Conservation (phyloP, 2,113 vertebrate species). For the Tylochromis polylepis region DNA sequence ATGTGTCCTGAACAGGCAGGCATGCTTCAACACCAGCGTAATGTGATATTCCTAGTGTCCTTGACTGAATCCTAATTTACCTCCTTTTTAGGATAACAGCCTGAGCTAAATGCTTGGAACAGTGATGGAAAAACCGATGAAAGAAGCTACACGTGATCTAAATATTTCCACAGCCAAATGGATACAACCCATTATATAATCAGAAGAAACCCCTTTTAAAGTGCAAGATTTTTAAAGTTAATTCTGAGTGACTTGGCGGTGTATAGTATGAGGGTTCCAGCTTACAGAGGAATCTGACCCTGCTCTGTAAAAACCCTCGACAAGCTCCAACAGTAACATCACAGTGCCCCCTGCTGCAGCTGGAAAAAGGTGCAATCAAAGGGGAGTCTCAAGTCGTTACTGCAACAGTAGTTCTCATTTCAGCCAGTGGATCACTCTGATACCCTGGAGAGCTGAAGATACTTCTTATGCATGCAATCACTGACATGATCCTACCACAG, state of each 20-base stretch:
- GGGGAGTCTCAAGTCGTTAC: neutral
- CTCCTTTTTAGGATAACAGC: neutral
- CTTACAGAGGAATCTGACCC: slow-evolving; percentile 7
- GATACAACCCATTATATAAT: neutral
- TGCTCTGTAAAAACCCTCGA: neutral
- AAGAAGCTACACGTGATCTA: neutral
- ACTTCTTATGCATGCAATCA: slow-evolving; percentile 17
- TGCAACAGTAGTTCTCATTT: slow-evolving; percentile 23
- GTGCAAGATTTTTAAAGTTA: neutral
- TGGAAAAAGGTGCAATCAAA: neutral
- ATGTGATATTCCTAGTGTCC: slow-evolving; percentile 6
- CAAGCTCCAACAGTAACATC: slow-evolving; percentile 15
- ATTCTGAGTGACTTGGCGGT: slow-evolving; percentile 8
- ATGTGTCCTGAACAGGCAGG: neutral
- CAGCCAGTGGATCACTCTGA: slow-evolving; percentile 39
- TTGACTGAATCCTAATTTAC: neutral
- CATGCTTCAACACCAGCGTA: neutral
- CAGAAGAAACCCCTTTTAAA: neutral
- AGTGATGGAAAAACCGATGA: neutral
- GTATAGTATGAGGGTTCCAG: neutral
- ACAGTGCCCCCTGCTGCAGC: slow-evolving; percentile 73
- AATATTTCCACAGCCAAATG: neutral
- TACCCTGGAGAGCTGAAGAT: slow-evolving; percentile 37
- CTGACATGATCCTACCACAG: slow-evolving; percentile 7
- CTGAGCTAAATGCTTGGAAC: neutral